Base-by-base conservation (phyloP, 1,140 invertebrate genomes). In the Drosophila arawakana region DNA sequence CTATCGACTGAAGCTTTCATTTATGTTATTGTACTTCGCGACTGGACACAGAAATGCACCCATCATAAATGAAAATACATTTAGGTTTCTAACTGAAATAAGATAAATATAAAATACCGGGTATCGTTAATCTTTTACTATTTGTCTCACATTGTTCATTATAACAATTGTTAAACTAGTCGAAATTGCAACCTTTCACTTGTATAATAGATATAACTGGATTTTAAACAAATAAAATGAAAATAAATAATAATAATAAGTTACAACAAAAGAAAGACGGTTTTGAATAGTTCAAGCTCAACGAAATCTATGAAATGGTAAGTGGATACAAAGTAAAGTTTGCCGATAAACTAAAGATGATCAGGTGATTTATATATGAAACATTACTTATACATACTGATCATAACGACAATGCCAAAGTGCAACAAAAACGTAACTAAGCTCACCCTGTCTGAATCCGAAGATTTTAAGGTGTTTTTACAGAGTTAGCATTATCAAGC, bases 181-280 rank as follows among this genome's bases (percentile, higher is more conserved):
- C 11, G 21, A 35, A 9, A 58, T 50, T 11, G 49, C 46, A 62
- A 62, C 50, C 67, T 71, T 63, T 71, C 59, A 63, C 68, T 47
- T 62, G 59, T 21, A 10, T 37, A 55, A 41, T 47, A 41, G 35
- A 39, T 47, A 54, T 37, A 37, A 7, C 37, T 55, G 39, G 59
- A 59, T 58, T 63, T 70, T 30, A 61, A 60, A 57, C 50, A 11
- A 3, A 35, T 4, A 41, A 41, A 39, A 46, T 58, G 39, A 18
- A 25, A 58, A 43, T 35, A 25, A 58, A 43, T 35, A 41, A 58
- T n/a, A 58, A 43, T 39, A 39, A 39, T 54, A 43, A 39, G 39
- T 65, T 59, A 68, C 59, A 43, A n/a, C 21, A 69, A 61, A 61
- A 61, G 58, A 61, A 69, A 69, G 67, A 21, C 44, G 44, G 8